Evolutionary conservation across 2,888 invertebrate genomes (phyloP), one percentile per base, ranked within the genome.

Genomic region (Mamestra brassicae): DNA sequence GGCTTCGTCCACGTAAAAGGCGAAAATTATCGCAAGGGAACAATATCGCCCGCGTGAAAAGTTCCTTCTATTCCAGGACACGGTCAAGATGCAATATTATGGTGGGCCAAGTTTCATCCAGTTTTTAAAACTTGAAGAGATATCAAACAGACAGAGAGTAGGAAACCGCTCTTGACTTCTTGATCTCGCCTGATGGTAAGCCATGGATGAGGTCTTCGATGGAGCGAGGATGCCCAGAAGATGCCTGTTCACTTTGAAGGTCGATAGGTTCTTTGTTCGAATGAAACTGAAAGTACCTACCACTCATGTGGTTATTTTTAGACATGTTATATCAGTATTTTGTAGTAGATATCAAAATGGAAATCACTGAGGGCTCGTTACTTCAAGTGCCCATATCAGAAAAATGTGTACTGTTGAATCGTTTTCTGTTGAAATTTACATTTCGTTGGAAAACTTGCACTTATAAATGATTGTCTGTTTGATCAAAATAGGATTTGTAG

Each of bases 341-440:
- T 17, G 17, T 52, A 52, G 17, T 36, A 26, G 62, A 77, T 71
- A 78, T 62, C 13, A 66, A 55, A 78, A 47, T 26, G 17, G n/a
- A 66, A 73, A 78, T 66, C 72, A 78, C 15, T 11, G 52, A 73
- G 36, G 17, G 65, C 50, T 70, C 50, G 50, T 78, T 73, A 73
- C 54, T 52, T 78, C 57, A 63, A 78, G 76, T 71, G 63, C 15
- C n/a, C n/a, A 15, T 78, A 73, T 78, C 73, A 52, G 55, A 73
- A 61, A 77, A 78, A 55, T 42, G 34, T 34, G 38, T 36, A 15
- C 6, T 61, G 61, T 72, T 72, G 42, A 78, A 78, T 62, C 50
- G 7, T 42, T 38, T 26, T 26, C 26, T 26, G 26, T 26, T 26
- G 26, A 26, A 26, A 26, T 26, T 26, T 26, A 1, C 26, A 26